Evolutionary conservation across 2,888 invertebrate genomes (phyloP), one percentile per base, ranked within the genome.

Genomic region (Drosophila buzzatii): DNA sequence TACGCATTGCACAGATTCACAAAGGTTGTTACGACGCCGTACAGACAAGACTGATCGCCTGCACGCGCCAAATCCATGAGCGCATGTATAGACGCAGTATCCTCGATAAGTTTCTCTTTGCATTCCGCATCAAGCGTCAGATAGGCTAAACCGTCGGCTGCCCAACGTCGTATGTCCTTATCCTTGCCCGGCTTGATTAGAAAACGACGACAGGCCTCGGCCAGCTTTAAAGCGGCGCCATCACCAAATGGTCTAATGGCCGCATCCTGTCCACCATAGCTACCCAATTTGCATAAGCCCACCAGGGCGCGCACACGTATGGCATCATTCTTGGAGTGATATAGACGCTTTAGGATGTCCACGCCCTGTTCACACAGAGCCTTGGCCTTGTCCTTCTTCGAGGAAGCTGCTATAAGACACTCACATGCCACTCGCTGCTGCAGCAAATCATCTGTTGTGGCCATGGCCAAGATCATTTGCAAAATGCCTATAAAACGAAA

Each of bases 1-100:
- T 99, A 99, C 4, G 98, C 98, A 94, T 99, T 99, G 91, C 98
- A 98, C 20, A 99, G 94, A 92, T 99, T 99, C 0, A 99, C 99
- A 77, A 99, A 95, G 16, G 99, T 98, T 1, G 98, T 98, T 0
- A 99, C 97, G 8, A 98, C 97, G 76, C 98, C 98, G 93, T 98
- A 99, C 2, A 98, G 93, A 51, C 97, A 97, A 12, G 97, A 97
- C 89, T 98, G 96, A 90, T 98, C 97, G 1, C 97, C 98, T 60
- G 95, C 95, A 93, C 96, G 97, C 0, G 98, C 98, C 61, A 99
- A 93, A 90, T 98, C 97, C 88, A 99, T 96, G 66, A 99, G 95
- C 1, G 98, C 96, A 89, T 95, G 95, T 61, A 99, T 94, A 1
- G 98, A 97, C 20, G 95, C 91, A 90, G 94, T 95, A 91, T 99